phyloP scores from a whole-genome alignment of 2,113 vertebrate genomes.

The human region DNA sequence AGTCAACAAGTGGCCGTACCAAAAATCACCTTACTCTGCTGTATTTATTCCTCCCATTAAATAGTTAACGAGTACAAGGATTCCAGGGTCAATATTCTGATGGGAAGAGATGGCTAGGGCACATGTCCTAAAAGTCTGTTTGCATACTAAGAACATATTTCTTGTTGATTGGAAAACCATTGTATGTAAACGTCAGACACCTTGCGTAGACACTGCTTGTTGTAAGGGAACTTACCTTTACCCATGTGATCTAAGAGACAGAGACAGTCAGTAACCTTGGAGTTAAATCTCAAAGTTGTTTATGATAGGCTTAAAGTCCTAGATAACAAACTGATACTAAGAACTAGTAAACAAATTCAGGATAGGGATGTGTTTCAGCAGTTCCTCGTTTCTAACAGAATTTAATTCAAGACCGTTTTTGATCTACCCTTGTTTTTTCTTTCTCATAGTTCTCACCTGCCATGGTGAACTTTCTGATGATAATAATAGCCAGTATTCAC shows the following conservation, averaged over 20 bases:
- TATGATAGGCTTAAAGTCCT: neutral
- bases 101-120: neutral
- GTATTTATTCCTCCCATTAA: neutral
- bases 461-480: neutral
- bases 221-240: neutral
- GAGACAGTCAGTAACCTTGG: neutral
- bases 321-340: neutral
- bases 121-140: neutral
- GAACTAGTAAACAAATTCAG: neutral
- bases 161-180: neutral
- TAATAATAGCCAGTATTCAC: neutral
- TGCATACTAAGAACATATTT: neutral
- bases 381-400: neutral
- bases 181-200: neutral
- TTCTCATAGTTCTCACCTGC: neutral
- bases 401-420: neutral
- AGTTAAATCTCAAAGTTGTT: neutral
- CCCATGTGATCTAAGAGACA: neutral
- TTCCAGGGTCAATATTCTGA: neutral
- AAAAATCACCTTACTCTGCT: neutral
- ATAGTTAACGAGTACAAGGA: neutral
- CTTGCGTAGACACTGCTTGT: neutral
- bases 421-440: neutral
- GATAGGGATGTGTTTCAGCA: neutral
- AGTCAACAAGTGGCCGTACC: neutral